A percentile compares a stretch with the other conserved stretches of the same genome.
Evolutionary conservation across 1,140 invertebrate genomes (phyloP).

Genomic region (Pseudomyrmex flavicornis): DNA sequence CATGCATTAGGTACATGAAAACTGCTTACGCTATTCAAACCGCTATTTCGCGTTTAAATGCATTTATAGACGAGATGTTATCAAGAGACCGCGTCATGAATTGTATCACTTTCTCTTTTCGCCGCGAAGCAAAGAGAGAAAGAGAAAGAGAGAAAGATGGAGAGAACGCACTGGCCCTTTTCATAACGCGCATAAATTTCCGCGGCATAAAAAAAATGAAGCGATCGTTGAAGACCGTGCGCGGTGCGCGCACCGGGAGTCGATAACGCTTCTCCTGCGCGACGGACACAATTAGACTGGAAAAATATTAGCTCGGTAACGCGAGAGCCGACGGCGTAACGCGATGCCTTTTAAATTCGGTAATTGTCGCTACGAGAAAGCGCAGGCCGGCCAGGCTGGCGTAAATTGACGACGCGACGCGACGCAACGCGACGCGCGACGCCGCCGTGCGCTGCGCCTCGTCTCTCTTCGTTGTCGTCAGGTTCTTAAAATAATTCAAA

Average conservation of each 20-base stretch:
- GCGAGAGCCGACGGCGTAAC: conserved; percentile 65
- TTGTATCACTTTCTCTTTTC: too few species aligned
- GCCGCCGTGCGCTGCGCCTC: conserved; percentile 20
- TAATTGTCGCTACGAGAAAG: conserved; percentile 66
- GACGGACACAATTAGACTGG: conserved; percentile 67
- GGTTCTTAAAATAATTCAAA: conserved; percentile 63
- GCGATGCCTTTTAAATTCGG: conserved; percentile 74
- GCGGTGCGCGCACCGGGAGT: not conserved
- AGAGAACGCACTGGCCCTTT: too few species aligned
- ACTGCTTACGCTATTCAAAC: not conserved
- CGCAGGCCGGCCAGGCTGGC: not conserved
- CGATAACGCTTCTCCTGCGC: not conserved
- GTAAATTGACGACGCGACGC: conserved; percentile 51
- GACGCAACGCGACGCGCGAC: conserved; percentile 31
- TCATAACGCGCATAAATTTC: conserved; percentile 55
- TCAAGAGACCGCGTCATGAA: not conserved
- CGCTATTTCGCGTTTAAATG: conserved; percentile 12
- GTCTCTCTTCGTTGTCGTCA: conserved; percentile 49
- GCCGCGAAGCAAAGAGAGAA: too few species aligned
- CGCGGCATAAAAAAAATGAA: conserved; percentile 46
- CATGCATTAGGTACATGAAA: conserved; percentile 5
- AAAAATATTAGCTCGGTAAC: conserved; percentile 73
- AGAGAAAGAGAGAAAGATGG: too few species aligned
- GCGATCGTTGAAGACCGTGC: conserved; percentile 5
- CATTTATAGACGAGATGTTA: not conserved